Base-by-base conservation (phyloP, 2,797 vertebrate species). In the Acanthopagrus latus region DNA sequence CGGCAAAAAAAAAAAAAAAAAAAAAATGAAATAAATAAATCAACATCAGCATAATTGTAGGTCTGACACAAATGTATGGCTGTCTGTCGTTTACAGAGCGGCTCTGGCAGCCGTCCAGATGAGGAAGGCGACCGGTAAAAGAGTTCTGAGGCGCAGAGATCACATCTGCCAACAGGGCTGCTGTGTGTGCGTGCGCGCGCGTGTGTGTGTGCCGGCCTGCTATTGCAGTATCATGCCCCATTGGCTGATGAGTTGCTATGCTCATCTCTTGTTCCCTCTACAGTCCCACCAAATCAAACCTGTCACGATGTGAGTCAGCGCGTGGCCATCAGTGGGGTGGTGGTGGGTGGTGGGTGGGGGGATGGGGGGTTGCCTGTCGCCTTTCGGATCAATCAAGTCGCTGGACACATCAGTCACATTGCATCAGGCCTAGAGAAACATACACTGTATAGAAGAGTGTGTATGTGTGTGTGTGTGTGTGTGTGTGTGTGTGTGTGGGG, bases 201-300 rank as follows among this genome's bases (percentile, higher is more conserved):
- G 69, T 52, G 33, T 48, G 48, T 41, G 76, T 14, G 46, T 21
- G 73, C 78, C 74, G 84, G 77, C 79, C 84, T 85, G 70, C 78
- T 88, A 85, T 85, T 93, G 90, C 88, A 84, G 82, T 85, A 89
- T 88, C 84, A 87, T 88, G 86, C 86, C 89, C 91, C 83, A 92
- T 93, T 93, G 92, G 93, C 86, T 93, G 90, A 84, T 81, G 89
- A 93, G 92, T 94, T 94, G 92, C 92, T 93, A 93, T 92, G 93
- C 89, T 90, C 90, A 80, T 89, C 84, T 75, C 83, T 87, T 78
- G 73, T 75, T 83, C 79, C 6, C 85, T 85, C 89, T 86, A 25
- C 86, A 78, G 78, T 66, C 69, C 67, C 25, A 25, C 79, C 29
- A 4, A 83, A 84, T 89, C 87, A 87, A 77, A 84, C 78, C 82